These are phyloP conservation scores for Tetropium fuscum DNA, from an alignment of 2,888 invertebrate genomes.

Conservation along the genomic window DNA sequence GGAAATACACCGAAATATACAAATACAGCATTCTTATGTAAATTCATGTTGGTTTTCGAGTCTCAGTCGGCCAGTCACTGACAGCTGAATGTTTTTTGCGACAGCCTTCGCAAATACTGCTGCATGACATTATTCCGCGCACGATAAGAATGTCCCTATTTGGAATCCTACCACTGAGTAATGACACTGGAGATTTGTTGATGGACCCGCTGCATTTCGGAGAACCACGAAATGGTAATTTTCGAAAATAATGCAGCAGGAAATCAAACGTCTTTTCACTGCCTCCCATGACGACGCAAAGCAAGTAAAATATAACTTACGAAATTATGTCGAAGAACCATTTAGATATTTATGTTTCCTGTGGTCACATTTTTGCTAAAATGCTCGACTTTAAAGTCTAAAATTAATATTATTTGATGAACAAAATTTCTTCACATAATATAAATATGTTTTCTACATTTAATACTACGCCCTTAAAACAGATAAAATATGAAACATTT, in stretches of 20 bases:
- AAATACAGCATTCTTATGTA: slow-evolving; percentile 43
- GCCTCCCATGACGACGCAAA: neutral
- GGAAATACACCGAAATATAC: neutral
- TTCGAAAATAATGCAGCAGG: slow-evolving; percentile 6
- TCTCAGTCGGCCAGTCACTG: slow-evolving; percentile 6
- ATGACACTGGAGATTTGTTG: slow-evolving; percentile 20
- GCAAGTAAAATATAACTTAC: neutral
- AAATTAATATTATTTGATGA: too few species aligned
- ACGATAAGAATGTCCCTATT: slow-evolving; percentile 47
- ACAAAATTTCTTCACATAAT: too few species aligned
- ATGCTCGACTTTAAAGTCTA: too few species aligned
- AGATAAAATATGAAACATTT: too few species aligned
- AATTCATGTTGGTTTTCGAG: slow-evolving; percentile 29
- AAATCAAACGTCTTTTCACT: neutral
- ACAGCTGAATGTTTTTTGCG: slow-evolving; percentile 13
- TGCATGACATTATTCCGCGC: slow-evolving; percentile 35
- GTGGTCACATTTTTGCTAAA: too few species aligned
- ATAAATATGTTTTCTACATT: too few species aligned
- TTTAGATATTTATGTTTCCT: too few species aligned
- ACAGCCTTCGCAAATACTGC: neutral
- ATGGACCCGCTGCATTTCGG: slow-evolving; percentile 5
- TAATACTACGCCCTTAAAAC: too few species aligned
- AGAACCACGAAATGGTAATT: slow-evolving; percentile 12
- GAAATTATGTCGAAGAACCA: too few species aligned
- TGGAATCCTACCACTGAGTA: slow-evolving; percentile 29